These are phyloP conservation scores for Stegana nigrithorax DNA, from an alignment of 2,888 invertebrate species.

Conservation along the genomic window DNA sequence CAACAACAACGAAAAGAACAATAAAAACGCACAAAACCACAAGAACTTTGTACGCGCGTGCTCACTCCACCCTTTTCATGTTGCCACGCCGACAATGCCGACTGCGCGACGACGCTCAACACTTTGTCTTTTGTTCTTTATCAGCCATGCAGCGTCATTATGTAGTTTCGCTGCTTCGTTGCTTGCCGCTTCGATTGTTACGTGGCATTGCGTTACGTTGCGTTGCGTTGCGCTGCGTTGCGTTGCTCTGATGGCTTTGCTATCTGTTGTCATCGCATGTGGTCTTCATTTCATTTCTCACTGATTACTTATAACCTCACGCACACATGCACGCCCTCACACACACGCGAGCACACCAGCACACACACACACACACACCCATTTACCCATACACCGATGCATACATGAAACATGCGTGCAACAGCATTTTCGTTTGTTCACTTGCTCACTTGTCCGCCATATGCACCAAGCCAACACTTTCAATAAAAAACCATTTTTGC, in stretches of 20 bases:
- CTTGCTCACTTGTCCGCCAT: neutral
- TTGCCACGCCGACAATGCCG: neutral
- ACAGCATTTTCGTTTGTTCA: neutral
- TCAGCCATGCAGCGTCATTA: neutral
- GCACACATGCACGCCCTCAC: neutral
- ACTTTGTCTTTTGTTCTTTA: neutral
- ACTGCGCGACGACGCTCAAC: no score
- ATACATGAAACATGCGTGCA: neutral
- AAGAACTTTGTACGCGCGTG: slow-evolving; percentile 4
- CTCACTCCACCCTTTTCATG: slow-evolving; percentile 10
- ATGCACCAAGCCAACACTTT: neutral
- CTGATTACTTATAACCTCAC: slow-evolving; percentile 12
- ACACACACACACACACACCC: neutral
- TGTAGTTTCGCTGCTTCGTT: neutral
- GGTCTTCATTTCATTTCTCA: slow-evolving; percentile 12
- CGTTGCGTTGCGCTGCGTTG: no score
- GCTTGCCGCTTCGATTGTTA: neutral
- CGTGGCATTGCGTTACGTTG: neutral
- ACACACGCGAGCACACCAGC: neutral
- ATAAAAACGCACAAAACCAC: no score
- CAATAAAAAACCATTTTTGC: neutral
- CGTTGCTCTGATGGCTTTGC: no score
- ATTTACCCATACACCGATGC: neutral
- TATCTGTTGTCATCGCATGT: slow-evolving; percentile 1
- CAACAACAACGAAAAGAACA: neutral